These are phyloP conservation scores for Psittacula derbiana DNA, from an alignment of 2,797 vertebrate genomes.

Conservation along the genomic window DNA sequence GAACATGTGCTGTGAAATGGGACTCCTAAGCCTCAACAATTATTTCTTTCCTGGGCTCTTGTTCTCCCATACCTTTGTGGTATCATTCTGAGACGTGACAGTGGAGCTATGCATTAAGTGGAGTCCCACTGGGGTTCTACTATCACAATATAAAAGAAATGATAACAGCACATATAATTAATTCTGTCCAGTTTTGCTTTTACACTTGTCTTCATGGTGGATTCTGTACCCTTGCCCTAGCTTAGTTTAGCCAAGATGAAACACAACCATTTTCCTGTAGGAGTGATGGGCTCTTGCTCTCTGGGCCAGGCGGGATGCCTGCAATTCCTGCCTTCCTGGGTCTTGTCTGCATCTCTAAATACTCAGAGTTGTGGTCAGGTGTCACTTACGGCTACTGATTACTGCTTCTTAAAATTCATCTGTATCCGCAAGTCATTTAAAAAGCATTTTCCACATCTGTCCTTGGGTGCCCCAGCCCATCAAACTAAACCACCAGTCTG, in stretches of 20 bases:
- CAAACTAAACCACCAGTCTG: constrained; percentile 50
- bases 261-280: neutral
- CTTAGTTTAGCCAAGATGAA: neutral
- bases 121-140: neutral
- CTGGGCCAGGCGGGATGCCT: neutral
- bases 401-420: constrained; percentile 71
- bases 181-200: neutral
- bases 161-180: neutral
- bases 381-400: constrained; percentile 22
- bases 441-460: constrained; percentile 60
- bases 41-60: neutral
- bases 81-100: neutral
- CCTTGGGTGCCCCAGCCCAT: constrained; percentile 21
- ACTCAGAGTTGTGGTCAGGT: neutral
- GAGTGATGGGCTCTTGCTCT: neutral
- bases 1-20: neutral
- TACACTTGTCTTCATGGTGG: neutral
- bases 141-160: neutral
- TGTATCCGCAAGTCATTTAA: neutral
- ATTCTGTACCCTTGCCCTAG: neutral
- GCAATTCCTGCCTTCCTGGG: neutral
- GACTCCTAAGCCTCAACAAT: neutral
- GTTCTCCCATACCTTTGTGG: neutral
- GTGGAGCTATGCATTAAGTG: neutral
- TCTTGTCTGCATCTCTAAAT: constrained; percentile 32